Conservation (phyloP, 2,888 invertebrate species). For the Pandemis heparana region DNA sequence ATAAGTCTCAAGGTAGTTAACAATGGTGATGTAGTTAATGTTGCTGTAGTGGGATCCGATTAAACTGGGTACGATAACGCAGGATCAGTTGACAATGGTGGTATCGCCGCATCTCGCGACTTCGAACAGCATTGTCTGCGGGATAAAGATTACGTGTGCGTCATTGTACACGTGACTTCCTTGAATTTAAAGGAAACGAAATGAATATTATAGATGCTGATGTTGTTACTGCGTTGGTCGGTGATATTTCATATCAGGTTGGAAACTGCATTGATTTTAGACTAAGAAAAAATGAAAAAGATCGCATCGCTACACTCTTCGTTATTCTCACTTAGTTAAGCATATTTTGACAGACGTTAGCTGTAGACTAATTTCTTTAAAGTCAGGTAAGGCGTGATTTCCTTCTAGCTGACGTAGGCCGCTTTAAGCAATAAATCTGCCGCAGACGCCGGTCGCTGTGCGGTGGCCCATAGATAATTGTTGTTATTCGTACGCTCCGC, state of each 20-base stretch:
- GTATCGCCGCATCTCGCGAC: constrained; percentile 72
- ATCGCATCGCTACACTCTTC: too few relatives aligned
- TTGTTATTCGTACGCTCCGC: too few relatives aligned
- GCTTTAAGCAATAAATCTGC: too few relatives aligned
- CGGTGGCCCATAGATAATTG: too few relatives aligned
- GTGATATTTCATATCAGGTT: not conserved
- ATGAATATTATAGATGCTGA: not conserved
- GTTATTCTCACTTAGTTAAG: too few relatives aligned
- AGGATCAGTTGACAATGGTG: constrained; percentile 73
- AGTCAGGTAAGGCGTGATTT: too few relatives aligned
- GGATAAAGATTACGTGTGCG: constrained; percentile 48
- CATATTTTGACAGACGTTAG: too few relatives aligned
- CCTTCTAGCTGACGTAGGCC: too few relatives aligned
- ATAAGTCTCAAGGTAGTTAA: constrained; percentile 51
- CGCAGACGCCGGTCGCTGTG: too few relatives aligned
- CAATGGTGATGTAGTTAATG: constrained; percentile 38
- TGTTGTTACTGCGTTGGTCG: not conserved
- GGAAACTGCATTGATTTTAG: too few relatives aligned
- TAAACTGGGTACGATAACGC: constrained; percentile 78
- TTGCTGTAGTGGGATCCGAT: constrained; percentile 73
- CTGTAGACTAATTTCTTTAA: too few relatives aligned
- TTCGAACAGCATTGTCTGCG: constrained; percentile 71
- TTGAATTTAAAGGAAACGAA: constrained; percentile 21
- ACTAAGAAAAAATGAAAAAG: too few relatives aligned
- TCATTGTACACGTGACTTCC: constrained; percentile 37